Conservation (phyloP, 2,113 vertebrate genomes). For the Serilophus lunatus region DNA sequence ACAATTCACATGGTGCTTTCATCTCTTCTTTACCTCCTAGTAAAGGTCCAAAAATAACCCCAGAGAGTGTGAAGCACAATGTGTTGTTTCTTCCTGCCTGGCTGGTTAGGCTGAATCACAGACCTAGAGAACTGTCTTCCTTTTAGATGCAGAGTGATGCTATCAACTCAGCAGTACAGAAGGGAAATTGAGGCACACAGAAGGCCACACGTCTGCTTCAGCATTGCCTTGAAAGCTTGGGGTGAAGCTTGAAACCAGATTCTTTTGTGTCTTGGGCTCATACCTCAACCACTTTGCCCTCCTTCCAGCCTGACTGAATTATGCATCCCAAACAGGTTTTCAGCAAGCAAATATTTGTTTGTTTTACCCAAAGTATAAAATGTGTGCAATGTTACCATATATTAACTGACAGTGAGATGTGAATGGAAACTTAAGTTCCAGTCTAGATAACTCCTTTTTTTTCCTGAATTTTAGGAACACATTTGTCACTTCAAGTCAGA, state of each 20-base stretch:
- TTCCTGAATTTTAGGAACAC: neutral
- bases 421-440: neutral
- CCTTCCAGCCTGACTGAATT: neutral
- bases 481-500: neutral
- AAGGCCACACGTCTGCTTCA: neutral
- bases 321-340: neutral
- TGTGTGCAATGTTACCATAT: neutral
- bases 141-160: neutral
- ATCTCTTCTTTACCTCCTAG: neutral
- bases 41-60: slow-evolving; percentile 33
- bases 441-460: neutral
- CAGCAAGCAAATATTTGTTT: neutral
- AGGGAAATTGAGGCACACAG: neutral
- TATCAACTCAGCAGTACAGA: neutral
- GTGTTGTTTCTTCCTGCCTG: neutral
- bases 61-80: neutral
- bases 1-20: slow-evolving; percentile 16
- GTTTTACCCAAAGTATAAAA: neutral
- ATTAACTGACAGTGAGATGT: neutral
- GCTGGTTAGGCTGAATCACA: neutral
- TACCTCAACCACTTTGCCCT: neutral
- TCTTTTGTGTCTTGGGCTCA: neutral
- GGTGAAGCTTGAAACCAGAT: neutral
- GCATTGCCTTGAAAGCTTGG: neutral
- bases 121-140: neutral